Percentiles rank a stretch among this genome's conserved stretches.
These are phyloP conservation scores for Metridium senile DNA, from an alignment of 92 coral and sea anemone genomes.

Conservation along the genomic window DNA sequence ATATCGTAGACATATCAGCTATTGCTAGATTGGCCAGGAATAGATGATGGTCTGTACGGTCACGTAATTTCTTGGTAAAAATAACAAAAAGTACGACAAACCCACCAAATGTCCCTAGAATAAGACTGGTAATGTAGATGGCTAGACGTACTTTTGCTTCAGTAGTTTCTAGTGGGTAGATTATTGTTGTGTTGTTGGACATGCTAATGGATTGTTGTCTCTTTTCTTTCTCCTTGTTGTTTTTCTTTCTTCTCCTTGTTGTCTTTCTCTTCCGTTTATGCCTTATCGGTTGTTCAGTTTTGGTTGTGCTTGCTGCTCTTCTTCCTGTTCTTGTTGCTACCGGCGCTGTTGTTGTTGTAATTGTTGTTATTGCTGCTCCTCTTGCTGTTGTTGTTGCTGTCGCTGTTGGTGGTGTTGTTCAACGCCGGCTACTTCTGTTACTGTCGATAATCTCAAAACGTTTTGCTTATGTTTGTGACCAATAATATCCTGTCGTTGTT, in stretches of 20 bases:
- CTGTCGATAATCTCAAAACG: too few species aligned
- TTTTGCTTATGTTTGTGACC: too few species aligned
- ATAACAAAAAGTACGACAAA: constrained; percentile 18
- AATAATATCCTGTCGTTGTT: too few species aligned
- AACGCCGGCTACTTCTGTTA: too few species aligned
- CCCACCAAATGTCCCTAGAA: constrained; percentile 31
- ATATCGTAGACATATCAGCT: constrained; percentile 33
- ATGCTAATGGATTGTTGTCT: background rate
- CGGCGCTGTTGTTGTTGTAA: too few species aligned
- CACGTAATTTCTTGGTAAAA: constrained; percentile 15
- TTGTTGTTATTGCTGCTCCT: too few species aligned
- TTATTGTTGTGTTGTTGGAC: constrained; percentile 13
- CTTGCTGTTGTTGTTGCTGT: too few species aligned
- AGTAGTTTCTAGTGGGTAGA: constrained; percentile 5
- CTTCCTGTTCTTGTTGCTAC: too few species aligned
- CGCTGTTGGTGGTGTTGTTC: too few species aligned
- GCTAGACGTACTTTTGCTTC: constrained; percentile 22
- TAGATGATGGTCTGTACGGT: constrained; percentile 19
- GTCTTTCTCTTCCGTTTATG: background rate
- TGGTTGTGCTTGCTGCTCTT: too few species aligned
- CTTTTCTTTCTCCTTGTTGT: background rate
- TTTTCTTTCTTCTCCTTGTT: background rate
- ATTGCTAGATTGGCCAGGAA: constrained; percentile 32
- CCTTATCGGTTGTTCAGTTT: too few species aligned
- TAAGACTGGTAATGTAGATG: constrained; percentile 20